phyloP scores from a whole-genome alignment of 2,113 vertebrate genomes.

The Oceanites oceanicus region DNA sequence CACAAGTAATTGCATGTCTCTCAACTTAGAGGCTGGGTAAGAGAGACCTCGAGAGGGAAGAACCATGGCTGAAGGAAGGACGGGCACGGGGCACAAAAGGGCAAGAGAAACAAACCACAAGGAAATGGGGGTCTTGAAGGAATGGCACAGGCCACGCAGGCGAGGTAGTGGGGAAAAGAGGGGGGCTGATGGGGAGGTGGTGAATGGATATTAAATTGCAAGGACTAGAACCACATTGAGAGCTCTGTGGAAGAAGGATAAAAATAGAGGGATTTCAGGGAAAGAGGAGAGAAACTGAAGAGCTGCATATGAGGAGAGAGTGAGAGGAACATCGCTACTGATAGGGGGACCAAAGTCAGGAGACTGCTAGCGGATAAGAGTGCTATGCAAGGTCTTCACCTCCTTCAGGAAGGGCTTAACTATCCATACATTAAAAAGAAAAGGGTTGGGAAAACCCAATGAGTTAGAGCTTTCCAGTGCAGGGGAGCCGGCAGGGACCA shows the following conservation, averaged over 20 bases:
- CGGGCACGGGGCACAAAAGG: accelerated
- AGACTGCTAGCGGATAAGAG: neutral
- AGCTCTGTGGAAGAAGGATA: neutral
- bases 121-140: neutral
- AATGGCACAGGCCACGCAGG: neutral
- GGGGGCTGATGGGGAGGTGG: neutral
- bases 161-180: neutral
- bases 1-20: neutral
- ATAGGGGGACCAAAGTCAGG: neutral
- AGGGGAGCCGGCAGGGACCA: neutral
- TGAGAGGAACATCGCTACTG: accelerated
- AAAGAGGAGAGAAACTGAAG: neutral
- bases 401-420: neutral
- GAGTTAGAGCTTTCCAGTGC: neutral
- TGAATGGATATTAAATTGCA: neutral
- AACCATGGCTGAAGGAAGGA: neutral
- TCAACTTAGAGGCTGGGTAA: neutral
- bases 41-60: neutral
- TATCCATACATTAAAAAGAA: neutral
- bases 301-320: neutral
- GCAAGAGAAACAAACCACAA: neutral
- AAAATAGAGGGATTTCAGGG: neutral
- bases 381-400: neutral
- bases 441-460: neutral
- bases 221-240: neutral